Percentiles rank a stretch among this genome's conserved stretches.
phyloP scores from a whole-genome alignment of 2,888 invertebrate species.

The Ctenicera cuprea region DNA sequence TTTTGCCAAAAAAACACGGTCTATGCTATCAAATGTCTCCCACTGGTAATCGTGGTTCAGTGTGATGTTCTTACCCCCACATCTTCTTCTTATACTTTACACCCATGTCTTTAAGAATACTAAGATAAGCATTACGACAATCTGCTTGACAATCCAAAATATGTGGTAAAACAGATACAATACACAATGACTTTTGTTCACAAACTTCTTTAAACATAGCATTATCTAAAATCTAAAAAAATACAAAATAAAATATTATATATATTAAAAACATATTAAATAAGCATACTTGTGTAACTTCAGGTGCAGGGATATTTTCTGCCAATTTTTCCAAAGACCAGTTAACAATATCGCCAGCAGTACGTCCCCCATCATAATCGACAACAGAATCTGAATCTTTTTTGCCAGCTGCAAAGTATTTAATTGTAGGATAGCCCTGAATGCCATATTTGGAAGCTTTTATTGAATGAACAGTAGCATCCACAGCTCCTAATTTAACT shows the following conservation, averaged over 20 bases:
- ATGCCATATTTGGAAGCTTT: constrained; percentile 91
- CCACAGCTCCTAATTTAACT: constrained; percentile 95
- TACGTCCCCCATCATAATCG: constrained; percentile 96
- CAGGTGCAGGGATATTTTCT: constrained; percentile 93
- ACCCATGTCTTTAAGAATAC: constrained; percentile 82
- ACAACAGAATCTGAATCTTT: constrained; percentile 81
- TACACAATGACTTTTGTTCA: constrained; percentile 90
- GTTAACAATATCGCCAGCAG: constrained; percentile 89
- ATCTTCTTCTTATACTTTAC: constrained; percentile 94
- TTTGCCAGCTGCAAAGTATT: constrained; percentile 88
- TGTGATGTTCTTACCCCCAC: constrained; percentile 87
- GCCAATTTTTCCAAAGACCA: constrained; percentile 92
- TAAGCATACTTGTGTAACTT: constrained; percentile 81
- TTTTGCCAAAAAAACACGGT: too few species aligned
- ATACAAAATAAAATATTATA: constrained; percentile 20
- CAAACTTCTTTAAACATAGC: constrained; percentile 82
- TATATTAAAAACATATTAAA: not conserved
- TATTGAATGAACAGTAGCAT: constrained; percentile 92
- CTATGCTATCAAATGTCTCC: too few species aligned
- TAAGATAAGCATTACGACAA: constrained; percentile 90
- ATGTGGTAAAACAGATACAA: constrained; percentile 93
- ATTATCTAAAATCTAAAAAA: constrained; percentile 72
- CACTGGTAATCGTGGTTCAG: too few species aligned
- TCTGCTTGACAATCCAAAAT: constrained; percentile 95
- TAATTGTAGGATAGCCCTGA: constrained; percentile 97